Conservation (phyloP, 2,797 vertebrate species). For the Serranus cabrilla region DNA sequence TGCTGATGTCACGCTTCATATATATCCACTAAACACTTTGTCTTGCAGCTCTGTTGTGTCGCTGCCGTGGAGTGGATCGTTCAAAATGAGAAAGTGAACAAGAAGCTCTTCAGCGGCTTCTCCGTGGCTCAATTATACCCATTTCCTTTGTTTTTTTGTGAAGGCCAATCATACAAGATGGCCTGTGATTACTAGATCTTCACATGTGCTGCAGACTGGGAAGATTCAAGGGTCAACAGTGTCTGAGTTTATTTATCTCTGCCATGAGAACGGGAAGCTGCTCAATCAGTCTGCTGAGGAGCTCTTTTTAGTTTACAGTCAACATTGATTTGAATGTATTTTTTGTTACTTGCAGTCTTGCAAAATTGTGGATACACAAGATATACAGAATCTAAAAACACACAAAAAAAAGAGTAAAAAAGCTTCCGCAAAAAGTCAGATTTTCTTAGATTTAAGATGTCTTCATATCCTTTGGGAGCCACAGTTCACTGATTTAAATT, state of each 20-base stretch:
- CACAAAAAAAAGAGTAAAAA: neutral
- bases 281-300: slow-evolving; percentile 22
- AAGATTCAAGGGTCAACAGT: slow-evolving; percentile 55
- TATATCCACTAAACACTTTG: neutral
- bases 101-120: slow-evolving; percentile 37
- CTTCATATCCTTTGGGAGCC: too few relatives aligned
- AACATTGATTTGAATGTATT: neutral
- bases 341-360: neutral
- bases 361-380: too few relatives aligned
- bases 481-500: too few relatives aligned
- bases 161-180: slow-evolving; percentile 49
- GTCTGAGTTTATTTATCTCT: slow-evolving; percentile 15
- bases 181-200: slow-evolving; percentile 49
- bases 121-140: slow-evolving; percentile 30
- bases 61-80: slow-evolving; percentile 11
- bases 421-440: neutral
- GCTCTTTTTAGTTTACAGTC: neutral
- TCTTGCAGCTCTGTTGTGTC: neutral
- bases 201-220: neutral
- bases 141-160: slow-evolving; percentile 44
- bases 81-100: slow-evolving; percentile 29
- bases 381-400: neutral
- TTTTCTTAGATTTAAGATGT: neutral
- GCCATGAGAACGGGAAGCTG: neutral
- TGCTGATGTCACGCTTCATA: neutral